phyloP scores from a whole-genome alignment of 2,797 vertebrate species.

The Thunnus albacares region DNA sequence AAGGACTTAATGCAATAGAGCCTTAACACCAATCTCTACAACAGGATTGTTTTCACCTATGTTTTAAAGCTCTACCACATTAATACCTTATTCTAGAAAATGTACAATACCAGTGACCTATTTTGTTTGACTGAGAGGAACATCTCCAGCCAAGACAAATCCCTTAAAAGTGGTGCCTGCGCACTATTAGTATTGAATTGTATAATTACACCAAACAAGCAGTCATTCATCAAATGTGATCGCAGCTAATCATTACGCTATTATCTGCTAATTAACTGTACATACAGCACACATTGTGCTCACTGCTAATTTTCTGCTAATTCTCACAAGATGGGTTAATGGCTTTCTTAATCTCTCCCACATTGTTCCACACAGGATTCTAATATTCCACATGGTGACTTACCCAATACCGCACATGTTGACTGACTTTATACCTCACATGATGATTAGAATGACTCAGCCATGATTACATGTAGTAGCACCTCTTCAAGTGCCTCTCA shows the following conservation, averaged over 20 bases:
- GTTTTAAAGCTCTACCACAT: constrained; percentile 27
- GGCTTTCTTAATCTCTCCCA: constrained; percentile 72
- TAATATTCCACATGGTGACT: constrained; percentile 49
- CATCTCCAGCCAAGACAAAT: constrained; percentile 68
- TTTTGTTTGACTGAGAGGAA: constrained; percentile 43
- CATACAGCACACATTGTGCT: constrained; percentile 67
- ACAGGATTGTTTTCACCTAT: constrained; percentile 61
- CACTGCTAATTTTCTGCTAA: constrained; percentile 66
- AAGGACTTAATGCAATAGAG: background rate
- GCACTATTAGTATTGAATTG: constrained; percentile 70
- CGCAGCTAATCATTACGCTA: constrained; percentile 62
- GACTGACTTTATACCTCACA: constrained; percentile 6
- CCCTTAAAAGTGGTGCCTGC: constrained; percentile 59
- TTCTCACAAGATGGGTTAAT: constrained; percentile 71
- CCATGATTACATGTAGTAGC: constrained; percentile 9
- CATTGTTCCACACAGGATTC: constrained; percentile 58
- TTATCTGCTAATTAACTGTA: constrained; percentile 77
- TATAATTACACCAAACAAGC: constrained; percentile 72
- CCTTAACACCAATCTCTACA: constrained; percentile 31
- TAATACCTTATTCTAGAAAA: background rate
- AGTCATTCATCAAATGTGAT: constrained; percentile 74
- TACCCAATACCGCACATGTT: constrained; percentile 19
- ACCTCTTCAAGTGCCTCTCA: constrained; percentile 1
- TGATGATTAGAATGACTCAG: constrained; percentile 9
- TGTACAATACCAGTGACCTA: background rate